phyloP scores from a whole-genome alignment of 2,797 vertebrate species.

The Myripristis jacobus region DNA sequence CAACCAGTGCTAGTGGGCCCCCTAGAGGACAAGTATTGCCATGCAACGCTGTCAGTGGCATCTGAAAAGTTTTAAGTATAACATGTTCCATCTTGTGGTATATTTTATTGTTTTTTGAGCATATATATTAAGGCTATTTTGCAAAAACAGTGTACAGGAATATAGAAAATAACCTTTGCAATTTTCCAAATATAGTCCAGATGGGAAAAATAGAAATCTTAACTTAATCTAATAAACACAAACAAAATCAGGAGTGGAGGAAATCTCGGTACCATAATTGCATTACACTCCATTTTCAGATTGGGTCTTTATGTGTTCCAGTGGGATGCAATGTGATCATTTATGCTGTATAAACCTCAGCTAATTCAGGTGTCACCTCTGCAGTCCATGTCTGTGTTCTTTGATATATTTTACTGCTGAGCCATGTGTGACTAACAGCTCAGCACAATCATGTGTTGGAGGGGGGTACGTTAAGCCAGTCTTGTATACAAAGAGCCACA shows the following conservation, averaged over 20 bases:
- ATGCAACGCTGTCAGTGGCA: constrained; percentile 13
- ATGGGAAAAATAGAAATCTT: constrained; percentile 40
- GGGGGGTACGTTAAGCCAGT: constrained; percentile 2
- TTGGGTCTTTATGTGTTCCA: constrained; percentile 10
- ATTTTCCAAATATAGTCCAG: constrained; percentile 61
- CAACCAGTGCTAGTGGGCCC: constrained; percentile 63
- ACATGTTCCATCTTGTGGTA: constrained; percentile 23
- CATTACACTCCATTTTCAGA: constrained; percentile 17
- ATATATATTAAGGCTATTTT: no score
- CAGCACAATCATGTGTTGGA: constrained; percentile 35
- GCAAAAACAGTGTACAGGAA: constrained; percentile 35
- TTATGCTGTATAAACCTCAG: background rate
- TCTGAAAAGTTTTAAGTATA: constrained; percentile 10
- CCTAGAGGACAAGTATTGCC: constrained; percentile 57
- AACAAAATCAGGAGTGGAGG: constrained; percentile 43
- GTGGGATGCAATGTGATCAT: background rate
- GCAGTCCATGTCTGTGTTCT: background rate
- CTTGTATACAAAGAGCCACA: constrained; percentile 29
- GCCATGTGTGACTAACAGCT: constrained; percentile 28
- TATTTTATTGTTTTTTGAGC: constrained; percentile 38
- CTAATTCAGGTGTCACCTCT: constrained; percentile 26
- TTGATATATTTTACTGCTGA: constrained; percentile 25
- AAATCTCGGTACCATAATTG: background rate
- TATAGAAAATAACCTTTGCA: constrained; percentile 57
- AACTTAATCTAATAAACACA: constrained; percentile 47